Evolutionary conservation across 1,140 invertebrate genomes (phyloP), one percentile per base, ranked within the genome.

Genomic region (Phymastichus coffea): DNA sequence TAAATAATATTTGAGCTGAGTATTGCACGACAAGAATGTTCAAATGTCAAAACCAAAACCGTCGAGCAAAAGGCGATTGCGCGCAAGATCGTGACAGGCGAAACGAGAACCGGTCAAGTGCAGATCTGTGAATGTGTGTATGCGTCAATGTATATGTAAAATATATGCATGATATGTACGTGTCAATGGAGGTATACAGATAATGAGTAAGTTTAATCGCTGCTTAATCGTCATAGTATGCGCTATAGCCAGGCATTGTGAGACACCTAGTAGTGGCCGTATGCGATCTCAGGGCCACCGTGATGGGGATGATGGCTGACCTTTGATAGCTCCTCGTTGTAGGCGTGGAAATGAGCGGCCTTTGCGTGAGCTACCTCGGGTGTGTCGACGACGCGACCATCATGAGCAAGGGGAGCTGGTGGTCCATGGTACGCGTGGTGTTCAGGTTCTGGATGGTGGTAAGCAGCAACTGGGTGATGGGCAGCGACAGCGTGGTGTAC

Each of bases 331-430:
- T 70, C 82, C 47, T 81, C 79, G 22, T 79, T 78, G 61, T 82
- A 78, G 26, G 83, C 83, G 52, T 81, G 79, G 66, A 82, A 82
- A 63, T 85, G 84, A 4, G 73, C 80, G 17, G 82, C 82, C 69
- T 84, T 84, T 38, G 84, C 84, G 40, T 80, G 80, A 41, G 82
- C 81, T 4, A 85, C 84, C 73, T 85, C 85, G 30, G 83, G 82
- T 2, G 84, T 85, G 63, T 86, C 84, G 8, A 77, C 66, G 26
- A 76, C 73, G 33, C 73, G 74, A 9, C 76, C 77, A 46, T 73
- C 71, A 43, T 73, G 72, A 4, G 67, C 73, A n/a, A 80, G 57
- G 7, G 75, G 66, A 0, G 72, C 73, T 4, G 70, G 70, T 3
- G 72, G 70, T 14, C 75, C 76, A 33, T 75, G 71, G 40, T 76